Evolutionary conservation across 1,140 invertebrate species (phyloP), one percentile per base, ranked within the genome.

Genomic region (Pseudomyrmex flavicornis): DNA sequence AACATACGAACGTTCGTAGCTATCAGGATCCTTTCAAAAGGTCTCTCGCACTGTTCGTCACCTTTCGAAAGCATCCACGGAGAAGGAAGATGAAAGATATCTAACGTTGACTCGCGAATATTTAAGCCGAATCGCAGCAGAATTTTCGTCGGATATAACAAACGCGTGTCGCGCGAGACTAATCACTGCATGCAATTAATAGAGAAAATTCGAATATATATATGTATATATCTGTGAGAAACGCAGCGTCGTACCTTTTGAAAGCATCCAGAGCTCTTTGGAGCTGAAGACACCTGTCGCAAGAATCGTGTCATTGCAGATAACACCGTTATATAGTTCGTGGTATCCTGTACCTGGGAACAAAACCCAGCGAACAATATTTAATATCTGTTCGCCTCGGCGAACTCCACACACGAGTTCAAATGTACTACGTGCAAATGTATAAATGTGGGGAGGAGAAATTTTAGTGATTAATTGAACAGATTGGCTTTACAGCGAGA

Each of bases 241-340:
- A 75, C 68, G 88, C 88, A 88, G 88, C 91, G 91, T 92, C 94
- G 95, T 97, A 98, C 98, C 98, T 98, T 98, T 98, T 92, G 98
- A 98, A 93, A 99, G 96, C 95, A 98, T 98, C 97, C 98, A 99
- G 92, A 99, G 96, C 96, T 99, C 98, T 95, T 98, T 98, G 86
- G 99, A 99, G 92, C 98, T 99, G 96, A 99, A 99, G 92, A 99
- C 98, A 93, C 98, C 99, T 90, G 98, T 99, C 90, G 98, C 98
- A 96, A 99, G 96, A 95, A 99, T 99, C 93, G 98, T 99, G 96
- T 99, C 98, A 96, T 99, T 99, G 96, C 98, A 98, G 94, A 99
- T 97, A 92, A 99, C 98, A 93, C 98, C 98, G 95, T 99, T 99
- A 96, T 99, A 98, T 90, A 98, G 98, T 96, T 99, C 99, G 96